A percentile compares a stretch with the other conserved stretches of the same genome.
Evolutionary conservation across 2,113 vertebrate genomes (phyloP).

Genomic region (Cricetomys ansorgei): DNA sequence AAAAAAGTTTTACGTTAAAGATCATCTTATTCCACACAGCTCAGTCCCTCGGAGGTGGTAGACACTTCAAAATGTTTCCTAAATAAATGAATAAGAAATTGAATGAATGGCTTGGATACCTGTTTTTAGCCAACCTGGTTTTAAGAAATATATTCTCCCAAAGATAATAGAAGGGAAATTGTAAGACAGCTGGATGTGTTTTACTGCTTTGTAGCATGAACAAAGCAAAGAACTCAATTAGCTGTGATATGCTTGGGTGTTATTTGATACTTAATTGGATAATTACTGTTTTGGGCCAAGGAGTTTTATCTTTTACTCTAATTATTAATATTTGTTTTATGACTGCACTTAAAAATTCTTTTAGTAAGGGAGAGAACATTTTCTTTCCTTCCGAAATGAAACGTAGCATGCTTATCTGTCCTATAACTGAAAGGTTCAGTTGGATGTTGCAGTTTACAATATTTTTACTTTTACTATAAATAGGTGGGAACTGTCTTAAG

Average conservation of each 20-base stretch:
- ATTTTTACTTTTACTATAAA: conserved; percentile 59
- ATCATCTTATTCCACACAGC: background rate
- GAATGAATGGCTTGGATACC: background rate
- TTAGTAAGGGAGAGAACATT: background rate
- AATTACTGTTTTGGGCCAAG: conserved; percentile 76
- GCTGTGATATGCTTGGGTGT: conserved; percentile 71
- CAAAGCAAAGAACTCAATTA: conserved; percentile 62
- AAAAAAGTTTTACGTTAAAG: background rate
- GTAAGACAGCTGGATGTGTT: conserved; percentile 49
- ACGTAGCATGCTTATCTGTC: background rate
- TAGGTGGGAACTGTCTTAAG: conserved; percentile 67
- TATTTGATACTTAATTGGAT: conserved; percentile 80
- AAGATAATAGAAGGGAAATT: background rate
- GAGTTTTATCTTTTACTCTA: conserved; percentile 68
- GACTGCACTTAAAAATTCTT: background rate
- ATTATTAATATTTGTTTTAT: conserved; percentile 50
- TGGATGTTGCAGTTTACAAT: conserved; percentile 54
- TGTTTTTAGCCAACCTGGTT: background rate
- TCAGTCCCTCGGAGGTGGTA: background rate
- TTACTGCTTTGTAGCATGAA: conserved; percentile 65
- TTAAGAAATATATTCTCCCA: background rate
- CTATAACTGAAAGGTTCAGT: background rate
- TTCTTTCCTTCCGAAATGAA: background rate
- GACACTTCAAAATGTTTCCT: background rate
- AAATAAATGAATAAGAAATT: background rate